Evolutionary conservation across 1,140 invertebrate species (phyloP).

Genomic region (Aplysia californica): DNA sequence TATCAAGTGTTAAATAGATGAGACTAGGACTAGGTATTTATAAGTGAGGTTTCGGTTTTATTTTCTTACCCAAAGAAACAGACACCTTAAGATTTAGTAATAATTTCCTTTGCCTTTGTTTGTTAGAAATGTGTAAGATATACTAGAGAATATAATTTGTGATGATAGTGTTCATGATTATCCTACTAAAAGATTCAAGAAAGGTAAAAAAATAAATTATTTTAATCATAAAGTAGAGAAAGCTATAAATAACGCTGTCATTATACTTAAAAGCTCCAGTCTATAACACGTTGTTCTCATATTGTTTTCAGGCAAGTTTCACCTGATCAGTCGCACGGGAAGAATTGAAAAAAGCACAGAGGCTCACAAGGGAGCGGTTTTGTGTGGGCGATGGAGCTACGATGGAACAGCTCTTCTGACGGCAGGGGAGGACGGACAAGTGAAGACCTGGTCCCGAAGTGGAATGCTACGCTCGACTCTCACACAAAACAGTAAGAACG

Average conservation of each 20-base stretch:
- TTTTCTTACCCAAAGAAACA: too few species aligned
- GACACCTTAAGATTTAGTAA: neutral
- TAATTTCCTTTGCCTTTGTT: neutral
- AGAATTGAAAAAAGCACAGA: conserved; percentile 92
- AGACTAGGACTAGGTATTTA: too few species aligned
- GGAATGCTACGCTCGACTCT: conserved; percentile 94
- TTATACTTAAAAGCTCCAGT: too few species aligned
- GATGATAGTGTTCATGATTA: neutral
- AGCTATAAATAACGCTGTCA: too few species aligned
- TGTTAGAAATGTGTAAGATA: neutral
- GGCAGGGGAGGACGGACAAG: conserved; percentile 94
- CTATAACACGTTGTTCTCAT: too few species aligned
- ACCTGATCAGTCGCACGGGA: conserved; percentile 88
- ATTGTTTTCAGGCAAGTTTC: conserved; percentile 85
- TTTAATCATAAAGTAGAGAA: too few species aligned
- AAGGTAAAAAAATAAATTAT: too few species aligned
- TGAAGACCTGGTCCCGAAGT: conserved; percentile 97
- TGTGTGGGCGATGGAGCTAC: conserved; percentile 84
- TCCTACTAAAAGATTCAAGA: too few species aligned
- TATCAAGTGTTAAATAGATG: too few species aligned
- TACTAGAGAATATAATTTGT: conserved; percentile 1
- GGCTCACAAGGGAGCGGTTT: conserved; percentile 90
- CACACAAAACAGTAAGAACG: conserved; percentile 76
- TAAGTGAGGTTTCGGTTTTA: too few species aligned
- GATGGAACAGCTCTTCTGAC: conserved; percentile 93